phyloP scores from a whole-genome alignment of 2,888 invertebrate genomes.

The Panorpa germanica region DNA sequence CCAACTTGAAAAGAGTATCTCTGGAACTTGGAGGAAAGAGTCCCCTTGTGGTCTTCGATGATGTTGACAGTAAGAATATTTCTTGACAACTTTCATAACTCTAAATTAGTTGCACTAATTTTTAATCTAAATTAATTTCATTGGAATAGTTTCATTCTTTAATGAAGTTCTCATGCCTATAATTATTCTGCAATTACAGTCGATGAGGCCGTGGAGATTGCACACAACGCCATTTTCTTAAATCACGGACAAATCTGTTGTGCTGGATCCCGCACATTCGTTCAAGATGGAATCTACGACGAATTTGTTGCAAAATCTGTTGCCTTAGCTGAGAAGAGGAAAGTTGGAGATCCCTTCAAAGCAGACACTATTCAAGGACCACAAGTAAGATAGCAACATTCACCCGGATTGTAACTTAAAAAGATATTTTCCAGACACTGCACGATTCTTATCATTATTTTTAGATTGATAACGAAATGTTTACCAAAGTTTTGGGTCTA shows the following conservation, averaged over 20 bases:
- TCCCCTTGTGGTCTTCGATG: conserved; percentile 36
- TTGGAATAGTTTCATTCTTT: no score
- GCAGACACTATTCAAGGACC: conserved; percentile 48
- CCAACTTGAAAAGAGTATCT: conserved; percentile 37
- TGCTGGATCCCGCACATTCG: conserved; percentile 66
- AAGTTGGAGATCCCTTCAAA: conserved; percentile 57
- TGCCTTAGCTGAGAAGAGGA: conserved; percentile 37
- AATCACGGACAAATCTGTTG: conserved; percentile 46
- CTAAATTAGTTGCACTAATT: neutral
- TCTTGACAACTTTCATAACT: conserved; percentile 15
- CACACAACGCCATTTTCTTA: conserved; percentile 30
- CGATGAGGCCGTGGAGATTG: conserved; percentile 20
- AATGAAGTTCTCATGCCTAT: conserved; percentile 3
- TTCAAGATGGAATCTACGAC: conserved; percentile 61
- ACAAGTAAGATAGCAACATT: no score
- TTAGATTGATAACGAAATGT: conserved; percentile 59
- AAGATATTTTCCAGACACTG: no score
- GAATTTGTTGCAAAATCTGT: conserved; percentile 51
- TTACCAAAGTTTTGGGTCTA: conserved; percentile 52
- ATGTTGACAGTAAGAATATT: conserved; percentile 27
- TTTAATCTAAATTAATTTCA: neutral
- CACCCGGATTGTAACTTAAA: no score
- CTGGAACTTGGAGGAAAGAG: conserved; percentile 45
- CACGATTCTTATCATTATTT: no score
- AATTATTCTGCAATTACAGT: conserved; percentile 14